Evolutionary conservation across 2,888 invertebrate species (phyloP), one percentile per base, ranked within the genome.

Genomic region (Rambutsinella grinnellia): DNA sequence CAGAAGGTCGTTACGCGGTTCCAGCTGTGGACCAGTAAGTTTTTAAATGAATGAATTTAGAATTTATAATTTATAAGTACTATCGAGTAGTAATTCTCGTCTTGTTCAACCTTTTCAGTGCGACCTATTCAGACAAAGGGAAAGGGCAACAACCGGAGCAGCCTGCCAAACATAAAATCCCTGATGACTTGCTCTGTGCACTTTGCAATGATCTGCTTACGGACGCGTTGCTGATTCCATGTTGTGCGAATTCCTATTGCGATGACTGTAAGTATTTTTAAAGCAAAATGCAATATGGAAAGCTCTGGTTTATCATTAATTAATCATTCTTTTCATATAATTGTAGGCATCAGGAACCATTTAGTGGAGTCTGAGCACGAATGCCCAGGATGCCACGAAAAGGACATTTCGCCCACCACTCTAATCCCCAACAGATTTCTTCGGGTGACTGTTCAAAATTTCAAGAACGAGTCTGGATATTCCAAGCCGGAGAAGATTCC

Each of bases 211-310:
- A 97, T 87, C 89, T 99, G 49, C 90, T 98, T 79, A 92, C 93
- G 0, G 99, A 99, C 87, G 99, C 99, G 46, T 97, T 99, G 27
- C 94, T 99, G 91, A 96, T 97, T 86, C 96, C 97, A 0, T 99
- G 99, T 86, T 99, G 99, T 87, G 99, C 98, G 2, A 95, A 95
- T 87, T 97, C 97, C 10, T 99, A 96, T 88, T 99, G 99, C 87
- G 98, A 99, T 87, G 98, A 99, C 87, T 99, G 99, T 94, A 89
- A 90, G 92, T 88, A 49, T 51, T 28, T n/a, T 15, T 21, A 3
- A 60, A 23, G 62, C 36, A 36, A 36, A 8, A 8, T 5, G 5
- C 36, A 36, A 5, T 36, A 36, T 36, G 13, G 36, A 8, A 36
- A 8, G 36, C 36, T 36, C n/a, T n/a, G n/a, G n/a, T n/a, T n/a